These are phyloP conservation scores for Egretta garzetta DNA, from an alignment of 2,113 vertebrate genomes.

Conservation along the genomic window DNA sequence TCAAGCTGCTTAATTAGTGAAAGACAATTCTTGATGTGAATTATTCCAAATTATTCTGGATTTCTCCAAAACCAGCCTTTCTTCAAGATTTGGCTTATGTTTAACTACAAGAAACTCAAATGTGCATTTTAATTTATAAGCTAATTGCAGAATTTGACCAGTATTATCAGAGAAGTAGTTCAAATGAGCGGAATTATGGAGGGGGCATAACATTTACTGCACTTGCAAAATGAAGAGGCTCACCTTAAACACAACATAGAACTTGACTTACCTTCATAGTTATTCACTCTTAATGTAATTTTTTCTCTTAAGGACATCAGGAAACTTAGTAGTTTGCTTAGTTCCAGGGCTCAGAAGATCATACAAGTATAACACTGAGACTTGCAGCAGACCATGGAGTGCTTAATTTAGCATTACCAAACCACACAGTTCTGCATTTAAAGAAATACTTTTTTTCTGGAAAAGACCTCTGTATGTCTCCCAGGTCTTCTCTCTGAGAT, in stretches of 20 bases:
- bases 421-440: background rate
- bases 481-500: background rate
- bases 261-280: background rate
- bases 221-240: background rate
- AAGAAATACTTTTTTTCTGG: background rate
- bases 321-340: background rate
- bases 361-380: background rate
- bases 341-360: background rate
- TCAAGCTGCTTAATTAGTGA: background rate
- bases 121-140: background rate
- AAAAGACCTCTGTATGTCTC: background rate
- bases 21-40: background rate
- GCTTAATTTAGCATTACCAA: background rate
- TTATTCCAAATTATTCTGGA: background rate
- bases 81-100: background rate
- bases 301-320: background rate
- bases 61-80: background rate
- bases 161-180: background rate
- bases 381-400: background rate
- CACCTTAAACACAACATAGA: background rate
- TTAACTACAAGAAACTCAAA: background rate
- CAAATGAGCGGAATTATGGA: background rate
- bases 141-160: background rate
- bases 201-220: background rate
- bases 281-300: background rate